Evolutionary conservation across 2,113 vertebrate species (phyloP).

Genomic region (Gadus macrocephalus): DNA sequence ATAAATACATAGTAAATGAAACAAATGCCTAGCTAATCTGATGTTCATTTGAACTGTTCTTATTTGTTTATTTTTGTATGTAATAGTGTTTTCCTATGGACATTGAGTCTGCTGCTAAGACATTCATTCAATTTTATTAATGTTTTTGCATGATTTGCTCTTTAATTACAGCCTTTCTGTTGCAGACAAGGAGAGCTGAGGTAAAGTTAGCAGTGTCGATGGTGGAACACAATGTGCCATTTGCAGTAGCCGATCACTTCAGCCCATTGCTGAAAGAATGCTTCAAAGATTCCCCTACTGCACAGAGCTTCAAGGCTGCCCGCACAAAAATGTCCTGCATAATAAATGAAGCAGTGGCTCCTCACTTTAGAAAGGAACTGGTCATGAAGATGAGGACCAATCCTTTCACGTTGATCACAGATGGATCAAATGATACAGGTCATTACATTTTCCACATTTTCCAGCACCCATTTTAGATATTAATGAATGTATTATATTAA

Average conservation of each 20-base stretch:
- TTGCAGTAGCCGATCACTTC: conserved; percentile 20
- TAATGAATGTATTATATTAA: background rate
- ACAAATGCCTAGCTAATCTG: background rate
- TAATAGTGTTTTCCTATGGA: background rate
- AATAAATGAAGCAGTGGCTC: conserved; percentile 22
- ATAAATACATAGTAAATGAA: conserved; percentile 4
- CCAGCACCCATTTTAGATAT: conserved; percentile 1
- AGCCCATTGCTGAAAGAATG: conserved; percentile 20
- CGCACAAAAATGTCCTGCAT: conserved; percentile 23
- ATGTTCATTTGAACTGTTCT: too few species aligned
- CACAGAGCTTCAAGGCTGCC: conserved; percentile 19
- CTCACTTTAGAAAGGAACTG: conserved; percentile 16
- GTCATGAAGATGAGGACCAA: conserved; percentile 13
- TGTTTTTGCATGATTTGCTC: background rate
- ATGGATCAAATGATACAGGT: conserved; percentile 24
- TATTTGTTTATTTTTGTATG: background rate
- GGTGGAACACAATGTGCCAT: conserved; percentile 26
- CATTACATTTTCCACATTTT: background rate
- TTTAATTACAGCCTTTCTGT: conserved; percentile 16
- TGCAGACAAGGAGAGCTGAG: conserved; percentile 29
- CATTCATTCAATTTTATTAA: background rate
- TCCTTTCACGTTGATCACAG: conserved; percentile 16
- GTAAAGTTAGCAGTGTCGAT: conserved; percentile 19
- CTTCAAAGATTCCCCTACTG: conserved; percentile 20
- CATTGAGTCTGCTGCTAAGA: too few species aligned